Base-by-base conservation (phyloP, 2,888 invertebrate species). In the Erebia ligea region DNA sequence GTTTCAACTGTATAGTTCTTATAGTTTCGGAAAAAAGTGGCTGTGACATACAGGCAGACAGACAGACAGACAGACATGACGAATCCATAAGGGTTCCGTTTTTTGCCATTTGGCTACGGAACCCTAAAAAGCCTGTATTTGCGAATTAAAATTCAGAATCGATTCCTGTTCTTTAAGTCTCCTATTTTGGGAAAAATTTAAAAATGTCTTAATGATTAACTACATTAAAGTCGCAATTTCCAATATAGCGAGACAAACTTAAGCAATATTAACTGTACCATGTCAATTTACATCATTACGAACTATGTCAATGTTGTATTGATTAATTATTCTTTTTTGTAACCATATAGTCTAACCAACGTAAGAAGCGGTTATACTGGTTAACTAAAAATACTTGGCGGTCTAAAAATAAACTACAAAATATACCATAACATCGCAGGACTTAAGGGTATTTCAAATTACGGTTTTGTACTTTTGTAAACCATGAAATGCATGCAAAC, bases 231-330 rank as follows among this genome's bases (percentile, higher is more conserved):
- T 21, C 13, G 4, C 40, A 40, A 15, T 21, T 57, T 11, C 42
- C 19, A 42, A 21, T 63, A 50, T 48, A 10, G 42, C 34, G 13
- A 56, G 17, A 11, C 19, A 42, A 3, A 45, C 13, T 45, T 45
- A 45, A 11, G 11, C 19, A 57, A 21, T 48, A 8, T 15, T 45
- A 57, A 56, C 56, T 66, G 19, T 66, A 62, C 48, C 48, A 62
- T 45, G 45, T 48, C 45, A 48, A 50, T 52, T 64, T 64, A 17
- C 34, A 40, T 64, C n/a, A 64, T 17, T 10, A 52, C 50, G 25
- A 25, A 25, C 64, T 21, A 10, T 64, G 52, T 64, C 42, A 64
- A 64, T 25, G 52, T 52, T 64, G 52, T 17, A 34, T 64, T 52
- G 8, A 17, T 52, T 17, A 48, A 17, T 59, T 42, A 10, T 8